Evolutionary conservation across 2,113 vertebrate genomes (phyloP).

Genomic region (Chaetodon auriga): DNA sequence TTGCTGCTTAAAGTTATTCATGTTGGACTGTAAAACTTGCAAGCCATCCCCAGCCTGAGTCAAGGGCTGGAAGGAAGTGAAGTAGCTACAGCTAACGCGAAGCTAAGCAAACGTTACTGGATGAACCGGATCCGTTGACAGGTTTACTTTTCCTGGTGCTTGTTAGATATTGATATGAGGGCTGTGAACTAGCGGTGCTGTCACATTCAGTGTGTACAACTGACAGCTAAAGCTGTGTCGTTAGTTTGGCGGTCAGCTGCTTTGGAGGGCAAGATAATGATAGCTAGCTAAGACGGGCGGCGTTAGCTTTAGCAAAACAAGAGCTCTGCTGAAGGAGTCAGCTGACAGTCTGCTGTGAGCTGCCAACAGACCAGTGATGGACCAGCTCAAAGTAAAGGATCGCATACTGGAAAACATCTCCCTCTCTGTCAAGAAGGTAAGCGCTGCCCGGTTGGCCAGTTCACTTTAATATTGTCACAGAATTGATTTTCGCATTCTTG

Average conservation of each 20-base stretch:
- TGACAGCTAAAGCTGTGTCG: not conserved
- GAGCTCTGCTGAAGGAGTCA: conserved; percentile 62
- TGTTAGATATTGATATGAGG: not conserved
- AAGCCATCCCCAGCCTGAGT: conserved; percentile 1
- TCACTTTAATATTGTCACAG: not conserved
- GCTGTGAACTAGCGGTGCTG: not conserved
- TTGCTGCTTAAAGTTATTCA: not conserved
- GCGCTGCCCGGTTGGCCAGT: not conserved
- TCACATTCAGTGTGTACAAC: not conserved
- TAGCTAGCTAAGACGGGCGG: conserved; percentile 45
- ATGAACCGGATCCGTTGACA: conserved; percentile 8
- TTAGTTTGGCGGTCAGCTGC: not conserved
- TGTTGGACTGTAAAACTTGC: conserved; percentile 9
- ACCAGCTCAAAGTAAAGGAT: conserved; percentile 95
- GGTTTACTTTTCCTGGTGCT: not conserved
- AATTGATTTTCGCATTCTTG: not conserved
- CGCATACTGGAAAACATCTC: conserved; percentile 97
- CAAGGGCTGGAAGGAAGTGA: conserved; percentile 7
- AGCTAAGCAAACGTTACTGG: conserved; percentile 18
- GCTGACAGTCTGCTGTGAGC: conserved; percentile 79
- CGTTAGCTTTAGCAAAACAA: conserved; percentile 72
- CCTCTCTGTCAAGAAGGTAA: conserved; percentile 96
- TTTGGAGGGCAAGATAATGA: conserved; percentile 19
- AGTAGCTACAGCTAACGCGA: conserved; percentile 44
- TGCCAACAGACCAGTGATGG: conserved; percentile 85